A percentile compares a stretch with the other conserved stretches of the same genome.
Evolutionary conservation across 2,888 invertebrate species (phyloP).

Genomic region (Drosophila neonasuta): DNA sequence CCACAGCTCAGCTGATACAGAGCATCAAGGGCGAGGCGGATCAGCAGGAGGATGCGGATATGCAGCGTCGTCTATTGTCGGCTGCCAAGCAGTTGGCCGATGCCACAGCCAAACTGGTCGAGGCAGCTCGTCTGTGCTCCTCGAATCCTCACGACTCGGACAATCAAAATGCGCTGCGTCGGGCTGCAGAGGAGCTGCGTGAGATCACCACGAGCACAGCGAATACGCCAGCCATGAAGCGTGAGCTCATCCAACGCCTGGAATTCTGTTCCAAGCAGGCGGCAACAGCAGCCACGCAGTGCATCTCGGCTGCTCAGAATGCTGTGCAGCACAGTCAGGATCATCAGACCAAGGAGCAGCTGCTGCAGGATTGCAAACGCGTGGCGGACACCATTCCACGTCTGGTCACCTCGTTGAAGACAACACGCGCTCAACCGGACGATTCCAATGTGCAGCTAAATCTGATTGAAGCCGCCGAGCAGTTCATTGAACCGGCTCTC

Average conservation of each 20-base stretch:
- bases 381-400: slow-evolving; percentile 91
- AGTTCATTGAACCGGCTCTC: slow-evolving; percentile 89
- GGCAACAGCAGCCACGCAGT: slow-evolving; percentile 94
- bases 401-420: slow-evolving; percentile 90
- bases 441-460: slow-evolving; percentile 90
- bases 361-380: slow-evolving; percentile 88
- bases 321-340: slow-evolving; percentile 87
- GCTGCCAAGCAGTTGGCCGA: slow-evolving; percentile 98
- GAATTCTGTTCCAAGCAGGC: slow-evolving; percentile 92
- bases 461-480: slow-evolving; percentile 91
- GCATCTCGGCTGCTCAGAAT: slow-evolving; percentile 93
- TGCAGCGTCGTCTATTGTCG: slow-evolving; percentile 93
- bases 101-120: slow-evolving; percentile 98
- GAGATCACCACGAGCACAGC: slow-evolving; percentile 94
- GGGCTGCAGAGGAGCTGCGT: slow-evolving; percentile 96
- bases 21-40: slow-evolving; percentile 98
- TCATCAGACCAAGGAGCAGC: slow-evolving; percentile 85
- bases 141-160: slow-evolving; percentile 91
- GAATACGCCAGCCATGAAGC: slow-evolving; percentile 87
- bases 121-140: slow-evolving; percentile 96
- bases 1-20: slow-evolving; percentile 96
- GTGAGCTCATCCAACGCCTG: slow-evolving; percentile 87
- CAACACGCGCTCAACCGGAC: slow-evolving; percentile 87
- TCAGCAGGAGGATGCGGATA: slow-evolving; percentile 91
- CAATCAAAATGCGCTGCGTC: slow-evolving; percentile 91